Conservation (phyloP, 2,888 invertebrate genomes). For the Hybos culiciformis region DNA sequence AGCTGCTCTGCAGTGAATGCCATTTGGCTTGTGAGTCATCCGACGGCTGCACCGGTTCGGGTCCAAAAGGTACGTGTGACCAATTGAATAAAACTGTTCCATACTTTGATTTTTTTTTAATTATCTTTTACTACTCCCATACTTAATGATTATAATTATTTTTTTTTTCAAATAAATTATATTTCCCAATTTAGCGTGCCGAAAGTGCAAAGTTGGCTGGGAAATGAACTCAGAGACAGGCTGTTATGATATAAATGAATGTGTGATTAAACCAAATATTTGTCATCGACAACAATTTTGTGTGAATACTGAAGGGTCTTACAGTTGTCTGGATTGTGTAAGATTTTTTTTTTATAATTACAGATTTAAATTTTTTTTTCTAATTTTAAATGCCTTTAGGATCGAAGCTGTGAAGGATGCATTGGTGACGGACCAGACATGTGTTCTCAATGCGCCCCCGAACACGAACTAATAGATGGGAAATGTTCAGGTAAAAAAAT, state of each 20-base stretch:
- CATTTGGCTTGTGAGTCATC: slow-evolving; percentile 60
- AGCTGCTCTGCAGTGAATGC: slow-evolving; percentile 63
- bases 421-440: slow-evolving; percentile 83
- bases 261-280: slow-evolving; percentile 41
- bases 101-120: background rate
- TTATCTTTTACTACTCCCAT: too few species aligned
- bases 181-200: slow-evolving; percentile 26
- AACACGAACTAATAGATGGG: slow-evolving; percentile 55
- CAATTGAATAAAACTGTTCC: background rate
- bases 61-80: slow-evolving; percentile 43
- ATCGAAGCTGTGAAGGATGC: slow-evolving; percentile 71
- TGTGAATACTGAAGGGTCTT: slow-evolving; percentile 77
- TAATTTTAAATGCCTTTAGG: too few species aligned
- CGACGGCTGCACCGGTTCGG: slow-evolving; percentile 58
- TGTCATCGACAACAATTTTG: slow-evolving; percentile 66
- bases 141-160: background rate
- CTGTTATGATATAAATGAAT: slow-evolving; percentile 78
- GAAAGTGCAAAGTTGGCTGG: slow-evolving; percentile 56
- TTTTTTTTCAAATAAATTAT: background rate
- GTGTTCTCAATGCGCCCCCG: slow-evolving; percentile 68
- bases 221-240: slow-evolving; percentile 57
- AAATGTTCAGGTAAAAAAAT: slow-evolving; percentile 55
- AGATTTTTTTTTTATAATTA: too few species aligned
- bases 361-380: too few species aligned
- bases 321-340: slow-evolving; percentile 62